Evolutionary conservation across 2,797 vertebrate species (phyloP), one percentile per base, ranked within the genome.

Genomic region (Lagorchestes hirsutus): DNA sequence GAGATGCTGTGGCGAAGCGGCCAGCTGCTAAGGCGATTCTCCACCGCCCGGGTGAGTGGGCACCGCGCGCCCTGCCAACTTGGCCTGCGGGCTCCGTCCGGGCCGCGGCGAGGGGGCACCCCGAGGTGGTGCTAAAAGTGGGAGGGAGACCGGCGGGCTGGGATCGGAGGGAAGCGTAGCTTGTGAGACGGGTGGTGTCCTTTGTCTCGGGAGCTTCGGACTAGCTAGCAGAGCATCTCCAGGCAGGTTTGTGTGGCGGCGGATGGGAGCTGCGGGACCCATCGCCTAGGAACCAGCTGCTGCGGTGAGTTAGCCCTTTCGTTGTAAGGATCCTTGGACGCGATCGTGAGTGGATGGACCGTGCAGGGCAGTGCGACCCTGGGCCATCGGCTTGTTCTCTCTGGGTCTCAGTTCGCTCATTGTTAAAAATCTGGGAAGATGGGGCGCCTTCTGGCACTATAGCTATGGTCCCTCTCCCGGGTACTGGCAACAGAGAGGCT

Each of bases 1-100:
- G 12, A 0, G 2, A 98, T 98, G 98, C 56, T 97, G 95, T 74
- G 54, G 91, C 40, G 13, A 13, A 59, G 95, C 56, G 46, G 90
- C 94, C 94, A 90, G 94, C 96, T 92, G 54, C 95, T 98, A 54
- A 94, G 98, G 95, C 90, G 96, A 94, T 98, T 98, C 96, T 98
- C 97, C 96, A 97, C 97, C 0, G 3, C 96, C 91, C 96, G 2
- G 97, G 98, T 98, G 96, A 98, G 97, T 96, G 94, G 12, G 1
- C 50, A 91, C 74, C 2, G 12, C 57, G 29, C 28, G 29, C 87
- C 62, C 12, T 11, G 74, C 54, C 54, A 3, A 34, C 82, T 57
- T 40, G 93, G 18, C 4, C 50, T n/a, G 50, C 28, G 54, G 90
- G 90, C 28, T 52, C 90, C 28, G 46, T 90, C 90, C 90, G 0